Conservation (phyloP, 64 coral and sea anemone genomes). For the Dendrophyllia cribrosa region DNA sequence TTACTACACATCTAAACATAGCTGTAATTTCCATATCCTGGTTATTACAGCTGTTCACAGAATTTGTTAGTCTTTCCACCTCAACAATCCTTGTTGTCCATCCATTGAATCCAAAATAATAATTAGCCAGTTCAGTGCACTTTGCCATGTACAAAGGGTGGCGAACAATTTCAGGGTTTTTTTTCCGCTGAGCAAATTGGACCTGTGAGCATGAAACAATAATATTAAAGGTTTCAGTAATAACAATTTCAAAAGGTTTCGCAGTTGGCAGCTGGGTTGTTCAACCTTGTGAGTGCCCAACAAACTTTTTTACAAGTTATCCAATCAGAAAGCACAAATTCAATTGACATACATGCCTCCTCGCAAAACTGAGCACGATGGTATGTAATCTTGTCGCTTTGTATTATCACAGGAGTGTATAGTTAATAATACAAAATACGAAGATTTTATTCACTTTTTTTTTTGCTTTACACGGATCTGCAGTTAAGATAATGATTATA, state of each 20-base stretch:
- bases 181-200: constrained; percentile 90
- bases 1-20: constrained; percentile 70
- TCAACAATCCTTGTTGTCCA: constrained; percentile 79
- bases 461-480: too few relatives aligned
- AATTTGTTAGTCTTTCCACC: constrained; percentile 54
- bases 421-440: too few relatives aligned
- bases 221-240: neutral
- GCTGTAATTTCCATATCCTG: constrained; percentile 2
- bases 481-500: too few relatives aligned
- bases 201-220: constrained; percentile 40
- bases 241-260: neutral
- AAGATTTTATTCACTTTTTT: too few relatives aligned
- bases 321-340: too few relatives aligned
- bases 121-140: constrained; percentile 80
- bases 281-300: too few relatives aligned
- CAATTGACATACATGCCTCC: too few relatives aligned
- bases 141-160: constrained; percentile 80
- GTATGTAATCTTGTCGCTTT: too few relatives aligned
- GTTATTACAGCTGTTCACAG: neutral
- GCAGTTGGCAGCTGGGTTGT: too few relatives aligned
- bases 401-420: too few relatives aligned
- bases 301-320: too few relatives aligned
- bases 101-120: constrained; percentile 90
- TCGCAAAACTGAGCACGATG: too few relatives aligned
- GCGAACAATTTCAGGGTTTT: neutral